phyloP scores from a whole-genome alignment of 2,888 invertebrate genomes.

The Apomyelois bistriatella region DNA sequence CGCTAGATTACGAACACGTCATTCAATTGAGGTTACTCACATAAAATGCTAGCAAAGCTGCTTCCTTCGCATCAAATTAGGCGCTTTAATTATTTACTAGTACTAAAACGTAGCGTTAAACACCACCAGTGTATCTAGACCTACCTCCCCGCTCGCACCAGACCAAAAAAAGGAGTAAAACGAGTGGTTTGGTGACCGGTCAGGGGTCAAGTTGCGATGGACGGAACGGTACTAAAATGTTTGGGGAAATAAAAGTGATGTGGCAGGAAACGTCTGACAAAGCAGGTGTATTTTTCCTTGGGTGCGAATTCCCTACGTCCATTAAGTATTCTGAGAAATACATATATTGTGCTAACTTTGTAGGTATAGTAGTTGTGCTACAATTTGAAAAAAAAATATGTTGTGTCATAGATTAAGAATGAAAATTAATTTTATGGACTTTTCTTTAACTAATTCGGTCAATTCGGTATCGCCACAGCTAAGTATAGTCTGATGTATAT shows the following conservation, averaged over 20 bases:
- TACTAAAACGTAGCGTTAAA: slow-evolving; percentile 68
- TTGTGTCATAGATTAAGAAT: too few relatives aligned
- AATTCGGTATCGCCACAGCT: too few relatives aligned
- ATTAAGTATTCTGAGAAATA: slow-evolving; percentile 19
- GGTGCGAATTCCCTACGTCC: slow-evolving; percentile 28
- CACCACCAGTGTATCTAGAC: slow-evolving; percentile 48
- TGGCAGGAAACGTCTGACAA: slow-evolving; percentile 39
- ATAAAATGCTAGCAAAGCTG: slow-evolving; percentile 58
- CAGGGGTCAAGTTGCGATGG: slow-evolving; percentile 57
- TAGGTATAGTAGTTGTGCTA: too few relatives aligned
- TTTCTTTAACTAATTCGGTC: too few relatives aligned
- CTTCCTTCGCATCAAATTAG: slow-evolving; percentile 75
- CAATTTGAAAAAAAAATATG: too few relatives aligned
- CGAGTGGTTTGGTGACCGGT: slow-evolving; percentile 37
- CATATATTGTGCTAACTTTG: slow-evolving; percentile 11
- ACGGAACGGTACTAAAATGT: slow-evolving; percentile 60
- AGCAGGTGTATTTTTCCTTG: slow-evolving; percentile 64
- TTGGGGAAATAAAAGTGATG: slow-evolving; percentile 67
- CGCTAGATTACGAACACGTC: slow-evolving; percentile 43
- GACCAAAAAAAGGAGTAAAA: slow-evolving; percentile 26
- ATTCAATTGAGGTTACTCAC: slow-evolving; percentile 56
- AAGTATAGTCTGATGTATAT: too few relatives aligned
- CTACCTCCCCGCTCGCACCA: slow-evolving; percentile 38
- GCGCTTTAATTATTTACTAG: slow-evolving; percentile 74
- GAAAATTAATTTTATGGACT: too few relatives aligned